phyloP scores from a whole-genome alignment of 2,113 vertebrate genomes.

The Prinia subflava region DNA sequence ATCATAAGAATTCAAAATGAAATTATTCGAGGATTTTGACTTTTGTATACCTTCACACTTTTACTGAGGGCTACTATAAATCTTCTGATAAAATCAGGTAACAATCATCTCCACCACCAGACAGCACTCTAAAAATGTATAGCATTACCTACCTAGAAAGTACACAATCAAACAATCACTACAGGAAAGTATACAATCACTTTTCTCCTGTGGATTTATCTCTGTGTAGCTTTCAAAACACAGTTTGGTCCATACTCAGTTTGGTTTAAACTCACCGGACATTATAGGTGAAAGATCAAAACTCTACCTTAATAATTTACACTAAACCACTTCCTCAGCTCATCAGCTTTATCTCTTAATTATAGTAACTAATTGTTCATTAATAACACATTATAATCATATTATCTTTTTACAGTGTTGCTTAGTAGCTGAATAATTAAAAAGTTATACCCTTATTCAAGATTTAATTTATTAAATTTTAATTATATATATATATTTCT shows the following conservation, averaged over 20 bases:
- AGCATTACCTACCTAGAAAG: not conserved
- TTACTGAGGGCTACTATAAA: not conserved
- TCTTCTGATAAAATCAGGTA: not conserved
- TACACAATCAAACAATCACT: not conserved
- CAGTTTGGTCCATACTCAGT: not conserved
- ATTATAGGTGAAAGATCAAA: not conserved
- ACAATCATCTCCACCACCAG: not conserved
- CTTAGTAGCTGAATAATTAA: not conserved
- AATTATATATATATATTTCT: not conserved
- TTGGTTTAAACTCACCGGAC: not conserved
- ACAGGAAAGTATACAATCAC: not conserved
- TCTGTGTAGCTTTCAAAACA: not conserved
- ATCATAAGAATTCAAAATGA: not conserved
- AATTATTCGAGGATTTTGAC: not conserved
- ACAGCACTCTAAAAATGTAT: not conserved
- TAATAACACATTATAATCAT: not conserved
- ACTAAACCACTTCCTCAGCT: not conserved
- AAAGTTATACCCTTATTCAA: not conserved
- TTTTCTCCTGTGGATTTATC: not conserved
- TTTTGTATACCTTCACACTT: not conserved
- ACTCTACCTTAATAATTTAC: not conserved
- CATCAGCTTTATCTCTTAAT: not conserved
- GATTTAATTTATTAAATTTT: not conserved
- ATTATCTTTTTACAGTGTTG: constrained; percentile 15
- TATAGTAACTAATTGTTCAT: constrained; percentile 46